phyloP scores from a whole-genome alignment of 2,797 vertebrate genomes.

The Ctenopoma multispine region DNA sequence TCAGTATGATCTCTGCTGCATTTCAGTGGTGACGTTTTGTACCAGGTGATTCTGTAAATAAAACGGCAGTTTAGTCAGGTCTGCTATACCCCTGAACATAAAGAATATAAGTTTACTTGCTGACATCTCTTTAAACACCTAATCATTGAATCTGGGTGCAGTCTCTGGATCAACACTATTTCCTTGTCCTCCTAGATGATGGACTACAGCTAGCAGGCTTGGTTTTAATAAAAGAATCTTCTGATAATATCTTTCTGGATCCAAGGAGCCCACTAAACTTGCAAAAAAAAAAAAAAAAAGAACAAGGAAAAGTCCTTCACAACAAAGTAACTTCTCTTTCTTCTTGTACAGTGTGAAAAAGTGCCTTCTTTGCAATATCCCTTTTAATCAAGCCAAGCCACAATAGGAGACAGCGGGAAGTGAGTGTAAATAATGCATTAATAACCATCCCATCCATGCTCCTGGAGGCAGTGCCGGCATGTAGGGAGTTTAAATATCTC shows the following conservation, averaged over 20 bases:
- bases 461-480: constrained; percentile 71
- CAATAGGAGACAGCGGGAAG: constrained; percentile 79
- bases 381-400: constrained; percentile 81
- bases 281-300: constrained; percentile 28
- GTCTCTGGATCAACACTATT: not conserved
- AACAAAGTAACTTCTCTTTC: constrained; percentile 63
- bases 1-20: not conserved
- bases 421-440: constrained; percentile 85
- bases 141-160: constrained; percentile 3
- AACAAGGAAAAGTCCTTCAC: constrained; percentile 61
- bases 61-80: not conserved
- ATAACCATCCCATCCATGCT: constrained; percentile 79
- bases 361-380: constrained; percentile 78
- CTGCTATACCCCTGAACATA: not conserved
- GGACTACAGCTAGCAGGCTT: not conserved
- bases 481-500: constrained; percentile 80
- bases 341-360: constrained; percentile 62
- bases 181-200: constrained; percentile 17
- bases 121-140: constrained; percentile 26
- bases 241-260: constrained; percentile 19
- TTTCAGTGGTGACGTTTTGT: not conserved
- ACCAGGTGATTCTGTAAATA: not conserved
- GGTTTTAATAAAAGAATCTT: constrained; percentile 26
- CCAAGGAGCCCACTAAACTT: constrained; percentile 20
- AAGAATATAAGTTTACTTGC: constrained; percentile 18